Evolutionary conservation across 1,140 invertebrate genomes (phyloP), one percentile per base, ranked within the genome.

Genomic region (Drosophila gunungcola): DNA sequence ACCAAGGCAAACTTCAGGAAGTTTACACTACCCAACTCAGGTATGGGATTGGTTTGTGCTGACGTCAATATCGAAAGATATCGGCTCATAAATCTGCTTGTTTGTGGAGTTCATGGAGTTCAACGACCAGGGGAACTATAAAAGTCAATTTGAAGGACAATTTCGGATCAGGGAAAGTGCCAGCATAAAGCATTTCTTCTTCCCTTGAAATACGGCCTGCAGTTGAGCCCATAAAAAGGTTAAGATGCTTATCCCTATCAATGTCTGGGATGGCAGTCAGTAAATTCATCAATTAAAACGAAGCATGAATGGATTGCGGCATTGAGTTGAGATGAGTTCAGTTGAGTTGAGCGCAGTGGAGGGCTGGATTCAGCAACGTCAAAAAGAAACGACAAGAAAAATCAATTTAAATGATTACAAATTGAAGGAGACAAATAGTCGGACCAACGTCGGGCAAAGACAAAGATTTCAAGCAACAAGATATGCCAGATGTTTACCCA

Each of bases 351-450:
- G 16, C 65, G 49, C 41, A 25, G 27, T 45, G 51, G 36, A 48
- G 58, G 75, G 32, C 63, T 63, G 63, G 73, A 55, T 80, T 74
- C 73, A 67, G 55, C 45, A 69, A 68, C 56, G 48, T 65, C 73
- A 34, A 46, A 70, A 54, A 62, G 51, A 56, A 83, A 65, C 56
- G 80, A 89, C 84, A 89, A 89, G 84, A 90, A 89, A 89, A 89
- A 89, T 89, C 84, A 89, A 89, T 89, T 89, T 89, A 89, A 84
- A 89, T 89, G 84, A 89, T 89, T 89, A 89, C 84, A 76, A 89
- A 84, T 89, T 84, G 80, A 89, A 83, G 73, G 68, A 89, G 84
- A 89, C 80, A 89, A 88, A 88, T 84, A 89, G 83, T 89, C 76
- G 51, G 42, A 53, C 42, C 43, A 72, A 43, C 43, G 55, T 25